phyloP scores from a whole-genome alignment of 2,797 vertebrate genomes.

The Enteromius afrohamiltoni region DNA sequence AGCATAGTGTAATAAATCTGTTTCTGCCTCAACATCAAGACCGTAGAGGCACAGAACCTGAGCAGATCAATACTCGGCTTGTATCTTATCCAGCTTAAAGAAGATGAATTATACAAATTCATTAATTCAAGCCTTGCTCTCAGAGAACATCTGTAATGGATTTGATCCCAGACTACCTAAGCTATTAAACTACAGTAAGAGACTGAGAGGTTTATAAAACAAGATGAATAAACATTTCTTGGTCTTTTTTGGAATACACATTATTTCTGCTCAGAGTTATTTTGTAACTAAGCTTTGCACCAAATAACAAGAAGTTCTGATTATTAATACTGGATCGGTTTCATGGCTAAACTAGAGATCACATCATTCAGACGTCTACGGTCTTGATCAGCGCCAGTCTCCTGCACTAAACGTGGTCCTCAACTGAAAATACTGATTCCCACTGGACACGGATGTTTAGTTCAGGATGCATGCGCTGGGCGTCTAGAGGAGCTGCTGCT shows the following conservation, averaged over 20 bases:
- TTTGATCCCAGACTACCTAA: background rate
- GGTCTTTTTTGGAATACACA: background rate
- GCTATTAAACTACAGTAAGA: background rate
- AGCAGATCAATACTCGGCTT: background rate
- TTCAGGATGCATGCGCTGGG: background rate
- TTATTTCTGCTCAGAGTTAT: background rate
- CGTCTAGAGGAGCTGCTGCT: constrained; percentile 63
- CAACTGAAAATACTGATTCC: background rate
- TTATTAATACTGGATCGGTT: background rate
- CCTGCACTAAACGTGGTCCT: background rate
- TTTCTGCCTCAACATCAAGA: constrained; percentile 1
- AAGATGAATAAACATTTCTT: no score
- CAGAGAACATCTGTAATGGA: background rate
- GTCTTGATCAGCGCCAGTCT: background rate
- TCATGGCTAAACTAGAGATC: background rate
- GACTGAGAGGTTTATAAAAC: background rate
- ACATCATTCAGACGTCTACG: background rate
- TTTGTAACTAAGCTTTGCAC: background rate
- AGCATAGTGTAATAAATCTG: constrained; percentile 9
- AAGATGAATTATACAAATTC: background rate
- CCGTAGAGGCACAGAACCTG: background rate
- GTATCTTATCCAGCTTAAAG: background rate
- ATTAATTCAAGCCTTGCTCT: no score
- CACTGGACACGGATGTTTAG: background rate
- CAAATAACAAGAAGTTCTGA: background rate